These are phyloP conservation scores for Tenodera sinensis DNA, from an alignment of 2,888 invertebrate genomes.

Conservation along the genomic window DNA sequence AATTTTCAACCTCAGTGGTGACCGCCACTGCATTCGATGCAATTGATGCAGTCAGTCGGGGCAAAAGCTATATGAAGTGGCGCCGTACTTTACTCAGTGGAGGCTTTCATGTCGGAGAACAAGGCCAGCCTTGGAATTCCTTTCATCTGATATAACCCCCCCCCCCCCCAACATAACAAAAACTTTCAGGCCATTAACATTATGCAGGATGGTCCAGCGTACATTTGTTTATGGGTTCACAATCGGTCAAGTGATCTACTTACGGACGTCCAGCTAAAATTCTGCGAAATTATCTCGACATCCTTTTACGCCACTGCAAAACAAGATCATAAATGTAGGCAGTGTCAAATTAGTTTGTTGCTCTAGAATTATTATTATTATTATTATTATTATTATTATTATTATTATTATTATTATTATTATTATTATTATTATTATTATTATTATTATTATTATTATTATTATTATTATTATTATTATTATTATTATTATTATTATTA, in stretches of 20 bases:
- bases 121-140: neutral
- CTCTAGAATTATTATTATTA: too few relatives aligned
- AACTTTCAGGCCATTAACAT: neutral
- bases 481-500: conserved; percentile 3
- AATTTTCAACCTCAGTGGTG: too few relatives aligned
- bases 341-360: too few relatives aligned
- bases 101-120: neutral
- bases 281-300: too few relatives aligned
- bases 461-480: conserved; percentile 3
- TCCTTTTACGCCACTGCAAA: too few relatives aligned
- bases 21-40: too few relatives aligned
- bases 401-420: too few relatives aligned
- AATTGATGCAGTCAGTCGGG: neutral
- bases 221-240: neutral
- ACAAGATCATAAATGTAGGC: too few relatives aligned
- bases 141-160: neutral
- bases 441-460: neutral
- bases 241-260: too few relatives aligned
- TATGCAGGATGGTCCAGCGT: neutral
- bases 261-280: too few relatives aligned
- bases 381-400: too few relatives aligned
- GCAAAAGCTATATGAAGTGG: neutral
- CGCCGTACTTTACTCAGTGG: neutral
- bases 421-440: too few relatives aligned
- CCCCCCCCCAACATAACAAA: neutral